Base-by-base conservation (phyloP, 2,888 invertebrate genomes). In the Nowickia ferox region DNA sequence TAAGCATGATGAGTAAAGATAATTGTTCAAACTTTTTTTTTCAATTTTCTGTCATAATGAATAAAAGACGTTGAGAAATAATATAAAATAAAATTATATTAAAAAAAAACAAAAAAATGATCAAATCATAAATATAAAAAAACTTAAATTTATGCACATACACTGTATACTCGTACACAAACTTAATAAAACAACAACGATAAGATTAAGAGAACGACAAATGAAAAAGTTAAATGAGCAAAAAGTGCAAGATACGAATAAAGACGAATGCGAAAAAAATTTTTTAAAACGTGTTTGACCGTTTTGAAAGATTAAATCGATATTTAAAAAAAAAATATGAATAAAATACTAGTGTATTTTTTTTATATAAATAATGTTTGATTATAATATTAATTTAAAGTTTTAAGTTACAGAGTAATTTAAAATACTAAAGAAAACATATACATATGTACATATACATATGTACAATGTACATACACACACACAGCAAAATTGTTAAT, bases 201-300 rank as follows among this genome's bases (percentile, higher is more conserved):
- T 79, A 75, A 79, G 75, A 79, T 61, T 79, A 75, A 42, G n/a
- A 76, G 53, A 79, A 68, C 51, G 74, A 69, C 78, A 61, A 6
- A 71, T 44, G 19, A 61, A 69, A 69, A 71, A 71, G 44, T 63
- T 55, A 72, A 71, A 65, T 65, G 8, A 77, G 42, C 57, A 66
- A 77, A 53, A 63, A 57, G 6, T 65, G 51, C n/a, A 51, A 77
- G 78, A 53, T 51, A 78, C 57, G 77, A 72, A 76, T 17, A 68
- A 76, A 83, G 61, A 55, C 59, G 61, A 63, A 53, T 75, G 46
- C 66, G 42, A 59, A 71, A 57, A 74, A 63, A 72, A 77, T 66
- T 51, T 72, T 82, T 82, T 44, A 83, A 83, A 84, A 78, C 83
- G 77, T 84, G 83, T 84, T 84, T 78, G 53, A 59, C 83, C 83